Percentiles rank a stretch among this genome's conserved stretches.
Evolutionary conservation across 2,888 invertebrate genomes (phyloP).

Genomic region (Tipula helvola): DNA sequence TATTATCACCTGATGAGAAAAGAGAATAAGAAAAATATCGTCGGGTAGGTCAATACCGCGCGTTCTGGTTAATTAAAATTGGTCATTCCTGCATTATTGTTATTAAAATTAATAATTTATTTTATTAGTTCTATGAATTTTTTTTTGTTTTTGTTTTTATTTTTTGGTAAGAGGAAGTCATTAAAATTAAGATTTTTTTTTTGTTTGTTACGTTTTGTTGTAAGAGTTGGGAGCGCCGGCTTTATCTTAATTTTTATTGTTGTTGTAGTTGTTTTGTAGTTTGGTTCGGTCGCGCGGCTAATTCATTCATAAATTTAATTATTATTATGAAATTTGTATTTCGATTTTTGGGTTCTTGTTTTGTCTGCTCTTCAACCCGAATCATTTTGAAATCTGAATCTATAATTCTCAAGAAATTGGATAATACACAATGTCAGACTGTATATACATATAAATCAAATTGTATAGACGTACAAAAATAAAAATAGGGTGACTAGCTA

Average conservation of each 20-base stretch:
- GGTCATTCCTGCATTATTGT: neutral
- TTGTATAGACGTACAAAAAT: neutral
- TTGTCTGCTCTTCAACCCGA: neutral
- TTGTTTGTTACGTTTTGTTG: neutral
- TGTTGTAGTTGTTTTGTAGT: neutral
- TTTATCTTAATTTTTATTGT: neutral
- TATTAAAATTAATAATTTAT: neutral
- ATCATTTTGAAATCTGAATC: neutral
- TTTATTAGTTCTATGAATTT: neutral
- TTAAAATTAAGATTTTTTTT: neutral
- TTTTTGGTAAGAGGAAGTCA: neutral
- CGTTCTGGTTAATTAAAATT: neutral
- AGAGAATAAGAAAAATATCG: neutral
- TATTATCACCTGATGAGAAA: neutral
- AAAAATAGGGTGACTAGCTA: neutral
- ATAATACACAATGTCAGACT: neutral
- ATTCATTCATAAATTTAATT: neutral
- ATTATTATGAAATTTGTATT: neutral
- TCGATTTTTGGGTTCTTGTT: neutral
- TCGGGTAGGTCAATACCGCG: neutral
- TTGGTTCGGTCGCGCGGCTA: neutral
- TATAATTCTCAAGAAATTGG: neutral
- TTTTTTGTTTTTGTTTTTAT: no score
- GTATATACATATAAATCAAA: neutral
- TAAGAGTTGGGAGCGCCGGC: neutral